These are phyloP conservation scores for Liposcelis brunnea DNA, from an alignment of 2,888 invertebrate species.

Conservation along the genomic window DNA sequence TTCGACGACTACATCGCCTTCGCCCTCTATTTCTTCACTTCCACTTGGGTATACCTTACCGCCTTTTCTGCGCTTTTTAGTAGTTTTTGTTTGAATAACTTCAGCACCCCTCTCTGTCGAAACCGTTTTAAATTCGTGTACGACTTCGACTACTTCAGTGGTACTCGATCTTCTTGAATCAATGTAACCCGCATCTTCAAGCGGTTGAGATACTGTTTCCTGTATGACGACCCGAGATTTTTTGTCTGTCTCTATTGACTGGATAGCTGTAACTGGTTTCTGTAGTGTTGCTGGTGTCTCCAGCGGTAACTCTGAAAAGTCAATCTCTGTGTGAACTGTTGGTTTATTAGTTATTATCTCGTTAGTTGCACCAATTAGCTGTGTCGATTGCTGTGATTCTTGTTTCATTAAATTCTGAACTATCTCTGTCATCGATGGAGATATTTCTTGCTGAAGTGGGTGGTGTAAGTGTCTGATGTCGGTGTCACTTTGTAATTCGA, in stretches of 20 bases:
- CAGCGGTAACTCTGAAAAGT: slow-evolving; percentile 5
- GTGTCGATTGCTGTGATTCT: too few relatives aligned
- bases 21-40: slow-evolving; percentile 9
- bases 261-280: slow-evolving; percentile 5
- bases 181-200: too few relatives aligned
- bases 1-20: slow-evolving; percentile 13
- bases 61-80: slow-evolving; percentile 3
- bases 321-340: not conserved
- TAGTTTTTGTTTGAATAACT: slow-evolving; percentile 5
- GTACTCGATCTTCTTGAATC: not conserved
- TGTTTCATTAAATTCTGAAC: too few relatives aligned
- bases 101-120: not conserved
- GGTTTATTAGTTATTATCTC: too few relatives aligned
- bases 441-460: too few relatives aligned
- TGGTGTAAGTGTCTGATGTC: too few relatives aligned
- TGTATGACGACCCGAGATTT: too few relatives aligned
- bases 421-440: too few relatives aligned
- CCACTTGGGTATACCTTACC: not conserved
- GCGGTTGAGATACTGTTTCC: too few relatives aligned
- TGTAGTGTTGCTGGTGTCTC: slow-evolving; percentile 1
- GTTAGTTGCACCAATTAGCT: too few relatives aligned
- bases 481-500: too few relatives aligned
- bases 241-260: not conserved
- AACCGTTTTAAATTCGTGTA: slow-evolving; percentile 6
- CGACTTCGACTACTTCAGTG: slow-evolving; percentile 5